phyloP scores from a whole-genome alignment of 2,797 vertebrate species.

The Helarctos malayanus region DNA sequence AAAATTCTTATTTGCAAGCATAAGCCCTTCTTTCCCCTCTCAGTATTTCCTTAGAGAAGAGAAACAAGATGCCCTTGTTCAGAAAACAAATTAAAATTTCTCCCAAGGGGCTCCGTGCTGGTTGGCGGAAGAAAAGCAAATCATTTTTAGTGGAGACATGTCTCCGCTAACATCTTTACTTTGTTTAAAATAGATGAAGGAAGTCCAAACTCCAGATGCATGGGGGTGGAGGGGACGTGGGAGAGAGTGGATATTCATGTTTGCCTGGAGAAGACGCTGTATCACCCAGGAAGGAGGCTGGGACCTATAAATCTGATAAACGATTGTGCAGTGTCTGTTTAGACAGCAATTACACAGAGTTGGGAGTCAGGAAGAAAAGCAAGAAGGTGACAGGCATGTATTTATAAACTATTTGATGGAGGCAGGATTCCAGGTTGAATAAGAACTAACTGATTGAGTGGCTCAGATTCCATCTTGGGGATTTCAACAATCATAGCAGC shows the following conservation, averaged over 20 bases:
- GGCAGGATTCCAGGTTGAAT: not conserved
- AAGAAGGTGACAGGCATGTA: not conserved
- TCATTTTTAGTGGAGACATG: not conserved
- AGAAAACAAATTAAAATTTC: not conserved
- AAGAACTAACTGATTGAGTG: not conserved
- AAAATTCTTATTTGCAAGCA: not conserved
- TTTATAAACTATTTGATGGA: not conserved
- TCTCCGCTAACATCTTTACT: not conserved
- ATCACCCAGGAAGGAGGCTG: not conserved
- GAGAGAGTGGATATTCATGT: not conserved
- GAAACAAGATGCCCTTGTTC: not conserved
- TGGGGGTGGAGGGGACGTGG: not conserved
- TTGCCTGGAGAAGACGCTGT: not conserved
- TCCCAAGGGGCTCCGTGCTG: not conserved
- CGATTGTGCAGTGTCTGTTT: not conserved
- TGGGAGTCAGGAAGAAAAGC: not conserved
- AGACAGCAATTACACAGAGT: not conserved
- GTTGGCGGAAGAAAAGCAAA: not conserved
- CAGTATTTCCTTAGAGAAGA: not conserved
- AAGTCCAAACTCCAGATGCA: not conserved
- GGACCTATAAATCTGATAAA: not conserved
- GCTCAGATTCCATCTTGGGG: not conserved
- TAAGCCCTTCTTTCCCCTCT: not conserved
- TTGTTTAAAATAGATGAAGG: constrained; percentile 28
- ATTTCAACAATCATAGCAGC: not conserved